Conservation (phyloP, 2,797 vertebrate genomes). For the Intellagama lesueurii region DNA sequence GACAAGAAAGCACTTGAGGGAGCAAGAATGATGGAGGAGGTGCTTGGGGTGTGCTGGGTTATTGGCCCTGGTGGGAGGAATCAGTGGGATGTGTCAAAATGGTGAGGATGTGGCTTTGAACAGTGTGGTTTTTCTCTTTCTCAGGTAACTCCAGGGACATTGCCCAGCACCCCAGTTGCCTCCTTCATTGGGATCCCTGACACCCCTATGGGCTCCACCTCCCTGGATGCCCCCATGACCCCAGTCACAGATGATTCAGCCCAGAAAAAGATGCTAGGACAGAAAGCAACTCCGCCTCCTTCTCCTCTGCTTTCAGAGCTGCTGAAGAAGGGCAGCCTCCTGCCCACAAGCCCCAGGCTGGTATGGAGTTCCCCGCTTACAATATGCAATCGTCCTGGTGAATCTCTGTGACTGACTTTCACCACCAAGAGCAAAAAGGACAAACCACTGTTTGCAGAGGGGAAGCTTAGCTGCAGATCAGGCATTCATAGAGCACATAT, state of each 20-base stretch:
- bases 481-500: neutral
- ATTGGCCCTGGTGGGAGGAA: constrained; percentile 72
- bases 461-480: neutral
- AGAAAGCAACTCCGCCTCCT: constrained; percentile 94
- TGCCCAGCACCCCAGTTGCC: constrained; percentile 88
- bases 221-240: constrained; percentile 84
- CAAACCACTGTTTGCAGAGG: neutral
- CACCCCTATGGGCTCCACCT: constrained; percentile 85
- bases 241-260: constrained; percentile 90
- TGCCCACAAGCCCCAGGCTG: constrained; percentile 95
- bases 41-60: constrained; percentile 71
- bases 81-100: constrained; percentile 69
- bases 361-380: constrained; percentile 86
- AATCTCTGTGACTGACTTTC: constrained; percentile 60
- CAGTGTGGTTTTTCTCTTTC: constrained; percentile 81
- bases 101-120: constrained; percentile 74
- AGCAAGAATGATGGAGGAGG: constrained; percentile 71
- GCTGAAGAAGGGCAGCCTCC: constrained; percentile 96
- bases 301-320: constrained; percentile 97
- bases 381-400: constrained; percentile 64
- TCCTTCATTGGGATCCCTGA: constrained; percentile 91
- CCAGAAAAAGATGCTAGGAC: constrained; percentile 93
- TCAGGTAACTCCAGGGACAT: constrained; percentile 82
- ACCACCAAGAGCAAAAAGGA: constrained; percentile 36
- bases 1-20: constrained; percentile 52